Percentiles rank a stretch among this genome's conserved stretches.
These are phyloP conservation scores for Dysdera silvatica DNA, from an alignment of 1,140 invertebrate genomes.

Conservation along the genomic window DNA sequence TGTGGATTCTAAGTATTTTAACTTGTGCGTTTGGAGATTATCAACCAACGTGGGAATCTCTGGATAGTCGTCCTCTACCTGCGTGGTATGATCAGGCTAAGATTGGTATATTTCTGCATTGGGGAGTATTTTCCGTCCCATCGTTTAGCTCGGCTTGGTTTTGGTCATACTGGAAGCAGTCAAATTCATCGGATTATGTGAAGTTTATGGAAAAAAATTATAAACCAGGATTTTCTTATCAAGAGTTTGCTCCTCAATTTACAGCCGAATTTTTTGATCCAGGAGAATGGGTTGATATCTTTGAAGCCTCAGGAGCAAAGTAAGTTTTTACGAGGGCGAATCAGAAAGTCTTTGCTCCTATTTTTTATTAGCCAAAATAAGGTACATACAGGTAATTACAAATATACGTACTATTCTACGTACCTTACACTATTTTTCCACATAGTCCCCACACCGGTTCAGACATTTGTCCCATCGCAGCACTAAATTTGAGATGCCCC, in stretches of 20 bases:
- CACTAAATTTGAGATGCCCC: too few relatives aligned
- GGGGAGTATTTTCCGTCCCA: constrained; percentile 45
- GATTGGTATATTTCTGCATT: constrained; percentile 47
- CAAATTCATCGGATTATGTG: constrained; percentile 19
- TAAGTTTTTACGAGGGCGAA: not conserved
- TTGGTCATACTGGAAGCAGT: constrained; percentile 40
- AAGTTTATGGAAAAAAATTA: constrained; percentile 47
- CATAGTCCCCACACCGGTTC: too few relatives aligned
- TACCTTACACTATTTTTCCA: too few relatives aligned
- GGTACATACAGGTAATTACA: not conserved
- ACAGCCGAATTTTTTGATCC: constrained; percentile 45
- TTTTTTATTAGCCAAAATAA: not conserved
- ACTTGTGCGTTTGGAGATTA: constrained; percentile 22
- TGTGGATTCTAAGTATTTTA: too few relatives aligned
- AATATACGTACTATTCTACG: too few relatives aligned
- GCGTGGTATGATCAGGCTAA: constrained; percentile 45
- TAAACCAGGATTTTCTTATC: constrained; percentile 44
- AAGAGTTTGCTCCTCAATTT: constrained; percentile 46
- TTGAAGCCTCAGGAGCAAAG: constrained; percentile 36
- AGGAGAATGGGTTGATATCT: constrained; percentile 41
- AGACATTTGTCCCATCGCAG: too few relatives aligned
- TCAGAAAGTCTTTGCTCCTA: not conserved
- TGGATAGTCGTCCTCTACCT: constrained; percentile 44
- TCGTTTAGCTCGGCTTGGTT: constrained; percentile 38
- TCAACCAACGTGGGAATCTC: constrained; percentile 40